Percentiles rank a stretch among this genome's conserved stretches.
Evolutionary conservation across 2,797 vertebrate species (phyloP).

Genomic region (Falco columbarius): DNA sequence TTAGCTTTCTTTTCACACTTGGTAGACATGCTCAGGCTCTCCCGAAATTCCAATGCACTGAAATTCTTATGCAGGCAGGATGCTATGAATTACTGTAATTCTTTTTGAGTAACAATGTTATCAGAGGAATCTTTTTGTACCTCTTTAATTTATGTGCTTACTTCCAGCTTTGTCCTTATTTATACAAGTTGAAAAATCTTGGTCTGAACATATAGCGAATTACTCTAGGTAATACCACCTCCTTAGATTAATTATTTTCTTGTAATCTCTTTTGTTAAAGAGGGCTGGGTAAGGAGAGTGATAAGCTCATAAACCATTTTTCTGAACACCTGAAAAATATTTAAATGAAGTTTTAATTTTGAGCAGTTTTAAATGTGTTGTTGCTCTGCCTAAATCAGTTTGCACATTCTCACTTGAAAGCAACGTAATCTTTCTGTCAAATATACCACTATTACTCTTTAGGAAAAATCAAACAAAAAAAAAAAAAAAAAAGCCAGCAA

Average conservation of each 20-base stretch:
- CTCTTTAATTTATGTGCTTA: not conserved
- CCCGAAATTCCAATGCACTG: not conserved
- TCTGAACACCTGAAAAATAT: not conserved
- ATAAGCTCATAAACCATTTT: not conserved
- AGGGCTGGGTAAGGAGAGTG: not conserved
- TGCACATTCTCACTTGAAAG: not conserved
- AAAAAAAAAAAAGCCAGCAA: not conserved
- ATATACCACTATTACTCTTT: not conserved
- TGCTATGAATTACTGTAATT: not conserved
- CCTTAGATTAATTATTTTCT: not conserved
- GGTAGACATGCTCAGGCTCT: not conserved
- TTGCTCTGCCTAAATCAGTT: not conserved
- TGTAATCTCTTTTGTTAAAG: not conserved
- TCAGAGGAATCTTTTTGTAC: not conserved
- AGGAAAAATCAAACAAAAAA: not conserved
- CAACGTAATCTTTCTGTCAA: constrained; percentile 11
- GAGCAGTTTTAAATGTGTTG: not conserved
- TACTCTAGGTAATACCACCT: not conserved
- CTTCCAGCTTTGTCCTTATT: not conserved
- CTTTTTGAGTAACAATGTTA: not conserved
- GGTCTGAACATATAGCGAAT: not conserved
- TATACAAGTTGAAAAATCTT: not conserved
- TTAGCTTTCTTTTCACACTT: not conserved
- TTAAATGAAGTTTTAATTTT: not conserved
- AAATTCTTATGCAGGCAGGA: not conserved